Evolutionary conservation across 2,888 invertebrate genomes (phyloP).

Genomic region (Chydorus sphaericus): DNA sequence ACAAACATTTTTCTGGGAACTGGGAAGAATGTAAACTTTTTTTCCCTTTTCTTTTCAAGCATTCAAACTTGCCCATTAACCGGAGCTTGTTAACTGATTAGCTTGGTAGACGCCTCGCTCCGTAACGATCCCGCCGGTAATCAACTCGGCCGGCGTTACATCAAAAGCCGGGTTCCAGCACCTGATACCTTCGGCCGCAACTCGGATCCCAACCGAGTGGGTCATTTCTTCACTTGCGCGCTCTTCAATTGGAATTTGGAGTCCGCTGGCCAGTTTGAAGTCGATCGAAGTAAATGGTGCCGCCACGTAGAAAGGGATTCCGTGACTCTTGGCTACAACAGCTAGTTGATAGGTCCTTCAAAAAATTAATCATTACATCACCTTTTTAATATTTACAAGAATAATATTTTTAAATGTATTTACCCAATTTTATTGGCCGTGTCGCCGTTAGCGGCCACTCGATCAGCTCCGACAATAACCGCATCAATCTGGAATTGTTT

Average conservation of each 20-base stretch:
- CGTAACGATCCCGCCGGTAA: slow-evolving; percentile 79
- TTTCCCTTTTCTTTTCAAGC: not conserved
- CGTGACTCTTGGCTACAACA: slow-evolving; percentile 75
- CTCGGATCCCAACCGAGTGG: slow-evolving; percentile 65
- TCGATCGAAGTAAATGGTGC: slow-evolving; percentile 89
- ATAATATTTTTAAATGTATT: not conserved
- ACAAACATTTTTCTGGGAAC: no score
- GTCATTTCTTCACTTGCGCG: slow-evolving; percentile 84
- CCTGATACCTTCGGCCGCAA: slow-evolving; percentile 75
- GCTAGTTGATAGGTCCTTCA: slow-evolving; percentile 53
- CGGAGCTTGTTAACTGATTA: slow-evolving; percentile 27
- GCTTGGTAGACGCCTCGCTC: slow-evolving; percentile 76
- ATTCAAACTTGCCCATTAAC: not conserved
- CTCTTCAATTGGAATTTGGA: slow-evolving; percentile 84
- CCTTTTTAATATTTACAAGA: not conserved
- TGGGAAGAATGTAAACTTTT: no score
- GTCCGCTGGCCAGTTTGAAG: slow-evolving; percentile 57
- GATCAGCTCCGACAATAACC: slow-evolving; percentile 94
- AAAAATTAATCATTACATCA: not conserved
- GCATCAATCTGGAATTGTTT: slow-evolving; percentile 66
- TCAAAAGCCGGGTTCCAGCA: slow-evolving; percentile 99
- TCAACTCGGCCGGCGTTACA: slow-evolving; percentile 82
- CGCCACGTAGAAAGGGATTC: slow-evolving; percentile 87
- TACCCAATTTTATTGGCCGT: slow-evolving; percentile 99
- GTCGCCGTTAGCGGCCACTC: slow-evolving; percentile 91